Evolutionary conservation across 2,113 vertebrate genomes (phyloP), one percentile per base, ranked within the genome.

Genomic region (Heterotis niloticus): DNA sequence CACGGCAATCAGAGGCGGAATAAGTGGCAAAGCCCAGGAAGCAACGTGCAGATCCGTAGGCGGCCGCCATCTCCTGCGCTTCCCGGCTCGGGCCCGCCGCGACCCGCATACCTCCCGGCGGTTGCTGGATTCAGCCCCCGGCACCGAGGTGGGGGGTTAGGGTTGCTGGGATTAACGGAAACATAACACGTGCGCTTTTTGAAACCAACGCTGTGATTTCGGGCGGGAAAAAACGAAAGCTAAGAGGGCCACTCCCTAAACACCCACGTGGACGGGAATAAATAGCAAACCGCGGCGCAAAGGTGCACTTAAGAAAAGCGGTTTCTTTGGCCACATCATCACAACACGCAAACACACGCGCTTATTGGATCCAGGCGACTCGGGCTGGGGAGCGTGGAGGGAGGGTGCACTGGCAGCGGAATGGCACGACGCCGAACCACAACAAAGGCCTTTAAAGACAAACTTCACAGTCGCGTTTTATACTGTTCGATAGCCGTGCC

Each of bases 301-400:
- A 96, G 94, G 94, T 96, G 93, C 91, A 93, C 87, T 83, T 88
- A 90, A 92, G 93, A 93, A 92, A 90, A 92, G 91, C 93, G 93
- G 91, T 92, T 93, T 92, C 92, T 91, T 94, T 94, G 94, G 95
- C 96, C 94, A 90, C 95, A 95, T 92, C 91, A 90, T 96, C 95
- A 90, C 94, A 94, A 91, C 94, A 94, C 93, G 92, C 92, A 95
- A 92, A 94, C 91, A 92, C 90, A 93, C 91, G 84, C 87, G 91
- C 90, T 97, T 95, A 98, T 98, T 98, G 94, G 94, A 96, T 94
- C 95, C 96, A 97, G 96, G 93, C 94, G 92, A 86, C 84, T 90
- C 82, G 93, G 94, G 94, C 94, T 86, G 82, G 84, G 84, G 90
- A 91, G 89, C 91, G 59, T 16, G 59, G 23, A 24, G 74, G 5